phyloP scores from a whole-genome alignment of 2,797 vertebrate species.

The Sorex maritimensis region DNA sequence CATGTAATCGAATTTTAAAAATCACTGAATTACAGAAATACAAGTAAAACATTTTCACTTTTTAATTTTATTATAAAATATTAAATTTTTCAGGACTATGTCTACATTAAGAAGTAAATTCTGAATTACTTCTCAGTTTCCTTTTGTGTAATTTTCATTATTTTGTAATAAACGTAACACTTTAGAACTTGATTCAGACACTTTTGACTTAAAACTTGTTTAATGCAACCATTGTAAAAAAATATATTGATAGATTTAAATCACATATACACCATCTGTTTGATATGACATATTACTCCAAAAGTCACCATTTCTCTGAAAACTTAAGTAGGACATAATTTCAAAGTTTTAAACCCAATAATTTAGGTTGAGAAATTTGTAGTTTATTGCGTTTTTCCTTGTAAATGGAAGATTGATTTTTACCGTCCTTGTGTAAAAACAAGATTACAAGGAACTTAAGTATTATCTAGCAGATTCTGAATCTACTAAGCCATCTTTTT shows the following conservation, averaged over 20 bases:
- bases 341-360: conserved; percentile 63
- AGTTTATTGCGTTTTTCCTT: conserved; percentile 64
- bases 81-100: rapidly evolving
- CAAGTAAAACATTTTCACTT: no score
- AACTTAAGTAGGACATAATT: conserved; percentile 67
- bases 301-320: conserved; percentile 50
- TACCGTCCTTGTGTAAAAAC: conserved; percentile 67
- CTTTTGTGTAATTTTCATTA: not conserved
- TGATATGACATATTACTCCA: conserved; percentile 23
- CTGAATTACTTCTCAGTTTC: not conserved
- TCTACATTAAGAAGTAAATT: not conserved
- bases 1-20: no score
- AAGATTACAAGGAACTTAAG: conserved; percentile 76
- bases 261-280: not conserved
- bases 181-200: conserved; percentile 3
- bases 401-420: conserved; percentile 81
- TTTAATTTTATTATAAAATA: no score
- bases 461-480: conserved; percentile 79
- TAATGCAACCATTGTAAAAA: not conserved
- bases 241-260: not conserved
- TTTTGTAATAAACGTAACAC: conserved; percentile 13
- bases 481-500: conserved; percentile 67
- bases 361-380: conserved; percentile 67
- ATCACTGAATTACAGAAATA: no score
- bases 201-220: not conserved